A percentile compares a stretch with the other conserved stretches of the same genome.
These are phyloP conservation scores for Spea multiplicata DNA, from an alignment of 2,113 vertebrate species.

Conservation along the genomic window DNA sequence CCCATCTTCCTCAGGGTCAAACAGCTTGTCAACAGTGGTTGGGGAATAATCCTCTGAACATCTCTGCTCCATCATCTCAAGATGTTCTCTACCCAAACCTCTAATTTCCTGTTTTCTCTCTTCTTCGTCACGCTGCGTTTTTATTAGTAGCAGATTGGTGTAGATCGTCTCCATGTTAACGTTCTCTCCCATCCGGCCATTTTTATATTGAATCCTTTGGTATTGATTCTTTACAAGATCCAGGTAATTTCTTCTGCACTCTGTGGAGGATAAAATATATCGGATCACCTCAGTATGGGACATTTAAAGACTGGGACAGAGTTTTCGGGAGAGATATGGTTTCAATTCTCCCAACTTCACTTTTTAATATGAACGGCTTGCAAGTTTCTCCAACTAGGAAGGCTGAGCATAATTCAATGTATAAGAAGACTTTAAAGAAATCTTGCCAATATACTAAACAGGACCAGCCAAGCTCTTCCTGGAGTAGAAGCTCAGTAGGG, in stretches of 20 bases:
- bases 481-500: too few relatives aligned
- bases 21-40: rapidly evolving
- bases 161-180: not conserved
- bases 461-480: too few relatives aligned
- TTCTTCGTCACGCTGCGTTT: not conserved
- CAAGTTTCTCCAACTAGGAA: too few relatives aligned
- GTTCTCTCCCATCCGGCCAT: not conserved
- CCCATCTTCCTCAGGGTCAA: not conserved
- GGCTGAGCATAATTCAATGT: too few relatives aligned
- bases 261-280: not conserved
- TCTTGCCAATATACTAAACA: too few relatives aligned
- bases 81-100: not conserved
- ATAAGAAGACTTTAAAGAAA: too few relatives aligned
- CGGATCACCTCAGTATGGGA: too few relatives aligned
- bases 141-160: not conserved
- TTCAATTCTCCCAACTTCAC: too few relatives aligned
- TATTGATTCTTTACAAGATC: not conserved
- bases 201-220: not conserved
- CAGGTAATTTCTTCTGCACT: not conserved
- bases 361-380: too few relatives aligned
- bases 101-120: not conserved
- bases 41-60: not conserved
- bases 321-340: too few relatives aligned
- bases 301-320: too few relatives aligned
- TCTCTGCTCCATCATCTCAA: not conserved